Base-by-base conservation (phyloP, 2,888 invertebrate species). In the Ferdinandea cuprea region DNA sequence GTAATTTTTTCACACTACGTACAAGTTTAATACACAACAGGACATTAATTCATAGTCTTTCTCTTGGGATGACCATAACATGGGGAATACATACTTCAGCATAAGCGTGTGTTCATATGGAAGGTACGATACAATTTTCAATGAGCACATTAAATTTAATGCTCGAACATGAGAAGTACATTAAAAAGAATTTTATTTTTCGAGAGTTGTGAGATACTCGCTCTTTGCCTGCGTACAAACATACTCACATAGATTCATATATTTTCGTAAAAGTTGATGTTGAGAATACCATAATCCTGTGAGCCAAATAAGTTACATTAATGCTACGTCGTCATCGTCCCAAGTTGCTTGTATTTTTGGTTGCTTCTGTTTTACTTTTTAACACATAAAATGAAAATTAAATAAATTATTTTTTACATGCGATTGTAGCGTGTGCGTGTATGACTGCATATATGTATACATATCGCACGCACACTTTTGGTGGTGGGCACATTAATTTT, bases 111-210 rank as follows among this genome's bases (percentile, higher is more conserved):
- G 71, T 72, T 17, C 44, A 58, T 25, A 7, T 19, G 44, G 28
- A 46, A 63, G 56, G 5, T 11, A n/a, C 9, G 17, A 44, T 44
- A 44, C 44, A 11, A 68, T 78, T 83, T 78, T 72, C 83, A 83
- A 83, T 83, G 83, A 73, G 63, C 50, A 68, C 83, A 78, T 83
- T 83, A 83, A 83, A 73, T 63, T 83, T 83, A 83, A 83, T 83
- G 83, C 61, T 50, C 50, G 59, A 58, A 83, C 83, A 83, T 63
- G 83, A 83, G 72, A 83, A 83, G 78, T 83, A 83, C 83, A 83
- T 83, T 83, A 78, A 78, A 83, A 44, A 68, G 73, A 69, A 52
- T 52, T 30, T 66, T 54, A 40, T 19, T 35, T 30, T 59, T 9
- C 15, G 13, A 46, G 32, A 8, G 32, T 6, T 2, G 59, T 2